Evolutionary conservation across 1,140 invertebrate genomes (phyloP), one percentile per base, ranked within the genome.

Genomic region (Idris sp.): DNA sequence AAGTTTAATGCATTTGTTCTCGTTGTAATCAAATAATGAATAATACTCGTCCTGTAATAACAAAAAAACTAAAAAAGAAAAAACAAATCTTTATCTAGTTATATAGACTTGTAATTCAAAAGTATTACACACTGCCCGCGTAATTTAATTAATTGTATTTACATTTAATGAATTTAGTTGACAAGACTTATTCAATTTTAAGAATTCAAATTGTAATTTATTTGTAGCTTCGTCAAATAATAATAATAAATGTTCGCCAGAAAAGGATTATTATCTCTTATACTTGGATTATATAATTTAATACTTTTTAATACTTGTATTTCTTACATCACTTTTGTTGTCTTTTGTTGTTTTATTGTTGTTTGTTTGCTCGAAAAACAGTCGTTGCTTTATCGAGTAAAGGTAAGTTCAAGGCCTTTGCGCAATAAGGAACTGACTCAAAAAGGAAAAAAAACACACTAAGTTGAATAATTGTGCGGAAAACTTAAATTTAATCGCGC

Each of bases 401-500:
- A 22, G 54, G 54, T 59, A 59, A 59, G 54, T 59, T 59, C 41
- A 59, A 59, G 41, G 54, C 14, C 44, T 22, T 59, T 59, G 22
- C 31, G 41, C 13, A 59, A 59, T n/a, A n/a, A 38, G 56, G 33
- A 48, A 59, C 22, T 38, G 41, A 43, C 9, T 58, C 18, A 7
- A 28, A 22, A 14, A 43, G 11, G 28, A 30, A 36, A 25, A 18
- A n/a, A n/a, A n/a, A n/a, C n/a, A n/a, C n/a, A n/a, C n/a, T n/a
- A n/a, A 61, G 16, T 40, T 59, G 31, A 61, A 31, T 31, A 25
- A 31, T 15, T 25, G 14, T 40, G 33, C 25, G n/a, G 35, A 9
- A 11, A 14, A 22, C 28, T 26, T 1, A 6, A 30, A 30, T 40
- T 16, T 33, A n/a, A n/a, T n/a, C n/a, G n/a, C n/a, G n/a, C n/a